These are phyloP conservation scores for Anagyrus pseudococci DNA, from an alignment of 2,888 invertebrate species.

Conservation along the genomic window DNA sequence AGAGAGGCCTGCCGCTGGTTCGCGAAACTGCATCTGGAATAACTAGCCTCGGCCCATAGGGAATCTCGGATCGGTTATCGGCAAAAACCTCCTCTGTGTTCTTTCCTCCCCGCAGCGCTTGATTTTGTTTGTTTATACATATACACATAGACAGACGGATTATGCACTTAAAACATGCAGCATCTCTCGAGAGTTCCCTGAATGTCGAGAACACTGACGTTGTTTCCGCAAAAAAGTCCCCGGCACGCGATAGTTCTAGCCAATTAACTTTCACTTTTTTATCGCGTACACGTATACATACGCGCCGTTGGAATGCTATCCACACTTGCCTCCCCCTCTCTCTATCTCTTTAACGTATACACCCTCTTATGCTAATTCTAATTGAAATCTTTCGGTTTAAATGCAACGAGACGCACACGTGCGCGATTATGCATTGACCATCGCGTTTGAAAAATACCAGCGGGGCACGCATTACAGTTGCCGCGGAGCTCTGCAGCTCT, in stretches of 20 bases:
- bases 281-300: neutral
- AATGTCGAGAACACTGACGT: constrained; percentile 30
- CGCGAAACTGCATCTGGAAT: no score
- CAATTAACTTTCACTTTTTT: constrained; percentile 37
- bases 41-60: no score
- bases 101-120: neutral
- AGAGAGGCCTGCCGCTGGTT: no score
- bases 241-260: constrained; percentile 27
- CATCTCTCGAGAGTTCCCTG: constrained; percentile 3
- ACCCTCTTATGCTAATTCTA: neutral
- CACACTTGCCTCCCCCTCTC: neutral
- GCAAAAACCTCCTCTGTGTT: neutral
- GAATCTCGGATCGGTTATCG: no score
- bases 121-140: no score
- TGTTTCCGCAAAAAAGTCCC: constrained; percentile 21
- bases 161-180: constrained; percentile 10
- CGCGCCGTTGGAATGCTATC: neutral
- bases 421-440: no score
- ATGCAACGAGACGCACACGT: constrained; percentile 9
- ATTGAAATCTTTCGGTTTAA: constrained; percentile 34
- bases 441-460: constrained; percentile 2
- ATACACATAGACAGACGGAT: no score
- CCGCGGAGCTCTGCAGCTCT: no score
- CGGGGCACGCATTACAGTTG: no score
- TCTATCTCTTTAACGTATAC: neutral